A percentile compares a stretch with the other conserved stretches of the same genome.
phyloP scores from a whole-genome alignment of 2,113 vertebrate genomes.

The Mesocricetus auratus region DNA sequence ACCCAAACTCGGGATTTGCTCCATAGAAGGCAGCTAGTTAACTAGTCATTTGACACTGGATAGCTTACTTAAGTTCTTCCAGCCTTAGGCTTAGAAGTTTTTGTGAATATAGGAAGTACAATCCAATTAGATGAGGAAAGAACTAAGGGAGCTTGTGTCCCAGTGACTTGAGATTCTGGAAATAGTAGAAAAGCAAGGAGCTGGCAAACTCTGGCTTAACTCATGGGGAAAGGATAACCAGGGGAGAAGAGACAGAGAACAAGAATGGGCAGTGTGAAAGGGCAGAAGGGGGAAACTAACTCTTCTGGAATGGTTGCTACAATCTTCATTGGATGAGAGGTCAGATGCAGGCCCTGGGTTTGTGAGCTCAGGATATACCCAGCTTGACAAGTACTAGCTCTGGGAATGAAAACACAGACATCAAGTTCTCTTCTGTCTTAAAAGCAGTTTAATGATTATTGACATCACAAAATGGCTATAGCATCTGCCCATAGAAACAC shows the following conservation, averaged over 20 bases:
- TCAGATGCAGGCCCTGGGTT: background rate
- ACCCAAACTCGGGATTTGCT: no score
- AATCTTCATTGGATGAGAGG: background rate
- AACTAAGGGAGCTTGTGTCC: background rate
- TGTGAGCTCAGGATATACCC: background rate
- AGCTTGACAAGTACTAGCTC: background rate
- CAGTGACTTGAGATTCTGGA: background rate
- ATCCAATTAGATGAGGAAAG: background rate
- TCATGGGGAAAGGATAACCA: background rate
- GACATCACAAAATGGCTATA: background rate
- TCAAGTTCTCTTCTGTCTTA: background rate
- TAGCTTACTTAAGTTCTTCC: constrained; percentile 18
- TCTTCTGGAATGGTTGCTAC: background rate
- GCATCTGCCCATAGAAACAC: background rate
- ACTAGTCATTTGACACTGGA: background rate
- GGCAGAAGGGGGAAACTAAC: background rate
- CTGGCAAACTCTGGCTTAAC: background rate
- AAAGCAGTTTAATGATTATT: constrained; percentile 9
- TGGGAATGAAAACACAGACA: background rate
- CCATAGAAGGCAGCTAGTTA: background rate
- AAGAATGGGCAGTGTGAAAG: background rate
- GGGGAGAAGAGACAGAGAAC: background rate
- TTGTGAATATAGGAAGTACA: background rate
- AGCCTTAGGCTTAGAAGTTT: constrained; percentile 27
- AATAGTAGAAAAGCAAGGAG: background rate